A percentile compares a stretch with the other conserved stretches of the same genome.
Conservation (phyloP, 2,888 invertebrate genomes). For the Litoditis marina region DNA sequence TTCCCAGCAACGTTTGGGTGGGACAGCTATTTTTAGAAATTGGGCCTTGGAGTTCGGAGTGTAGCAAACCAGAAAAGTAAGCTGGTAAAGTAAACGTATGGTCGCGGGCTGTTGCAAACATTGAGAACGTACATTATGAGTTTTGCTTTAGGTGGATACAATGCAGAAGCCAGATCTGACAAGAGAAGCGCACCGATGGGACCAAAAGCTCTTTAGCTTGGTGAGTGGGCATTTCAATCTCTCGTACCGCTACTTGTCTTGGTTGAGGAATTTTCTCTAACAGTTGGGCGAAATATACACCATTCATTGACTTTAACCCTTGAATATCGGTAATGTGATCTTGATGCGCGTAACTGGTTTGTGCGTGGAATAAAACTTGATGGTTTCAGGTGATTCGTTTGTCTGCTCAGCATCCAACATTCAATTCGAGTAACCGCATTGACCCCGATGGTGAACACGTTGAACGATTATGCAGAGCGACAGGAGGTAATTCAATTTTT, state of each 20-base stretch:
- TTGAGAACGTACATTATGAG: not conserved
- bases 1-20: no score
- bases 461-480: constrained; percentile 97
- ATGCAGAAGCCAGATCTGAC: constrained; percentile 73
- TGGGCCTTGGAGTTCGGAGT: no score
- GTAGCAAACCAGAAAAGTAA: no score
- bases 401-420: constrained; percentile 16
- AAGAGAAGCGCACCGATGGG: constrained; percentile 98
- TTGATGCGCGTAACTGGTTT: no score
- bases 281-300: no score
- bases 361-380: no score
- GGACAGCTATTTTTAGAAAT: no score
- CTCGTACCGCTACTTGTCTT: not conserved
- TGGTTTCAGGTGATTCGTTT: constrained; percentile 34
- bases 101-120: no score
- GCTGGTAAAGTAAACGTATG: no score
- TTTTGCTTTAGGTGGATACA: constrained; percentile 18
- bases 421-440: constrained; percentile 13
- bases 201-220: constrained; percentile 91
- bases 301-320: no score
- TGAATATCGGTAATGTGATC: no score
- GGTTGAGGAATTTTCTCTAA: not conserved
- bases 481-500: constrained; percentile 75
- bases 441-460: constrained; percentile 65
- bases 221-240: constrained; percentile 68